Evolutionary conservation across 2,888 invertebrate species (phyloP).

Genomic region (Phytoseiulus persimilis): DNA sequence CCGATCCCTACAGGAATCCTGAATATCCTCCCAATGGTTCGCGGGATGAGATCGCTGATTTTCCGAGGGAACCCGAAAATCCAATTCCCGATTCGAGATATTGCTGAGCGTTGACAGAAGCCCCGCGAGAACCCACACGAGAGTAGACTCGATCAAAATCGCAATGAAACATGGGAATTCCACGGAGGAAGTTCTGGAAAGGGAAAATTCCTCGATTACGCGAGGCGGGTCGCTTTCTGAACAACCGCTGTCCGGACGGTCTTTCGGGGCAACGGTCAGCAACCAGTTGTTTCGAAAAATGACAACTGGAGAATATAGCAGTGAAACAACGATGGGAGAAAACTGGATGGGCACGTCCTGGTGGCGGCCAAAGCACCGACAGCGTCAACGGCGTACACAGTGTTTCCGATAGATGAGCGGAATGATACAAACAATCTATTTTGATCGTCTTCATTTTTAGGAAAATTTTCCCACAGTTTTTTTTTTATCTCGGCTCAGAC

Average conservation of each 20-base stretch:
- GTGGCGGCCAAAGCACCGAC: background rate
- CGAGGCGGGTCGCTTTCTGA: background rate
- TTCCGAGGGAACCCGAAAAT: too few species aligned
- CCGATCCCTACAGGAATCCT: too few species aligned
- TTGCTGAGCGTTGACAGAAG: too few species aligned
- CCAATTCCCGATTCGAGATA: too few species aligned
- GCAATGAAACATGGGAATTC: background rate
- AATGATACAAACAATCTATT: background rate
- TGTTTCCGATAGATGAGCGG: background rate
- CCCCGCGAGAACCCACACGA: too few species aligned
- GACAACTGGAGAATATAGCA: background rate
- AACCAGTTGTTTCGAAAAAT: background rate
- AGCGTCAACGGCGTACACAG: background rate
- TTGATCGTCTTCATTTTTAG: background rate
- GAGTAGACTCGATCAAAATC: background rate
- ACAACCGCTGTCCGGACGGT: background rate
- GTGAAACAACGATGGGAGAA: background rate
- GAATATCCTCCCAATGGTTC: too few species aligned
- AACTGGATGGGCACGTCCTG: background rate
- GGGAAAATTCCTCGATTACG: background rate
- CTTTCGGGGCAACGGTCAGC: background rate
- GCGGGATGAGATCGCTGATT: too few species aligned
- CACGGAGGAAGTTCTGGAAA: background rate
- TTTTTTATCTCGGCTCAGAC: background rate
- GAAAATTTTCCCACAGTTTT: background rate